Percentiles rank a stretch among this genome's conserved stretches.
Evolutionary conservation across 2,113 vertebrate genomes (phyloP).

Genomic region (Thermophis baileyi): DNA sequence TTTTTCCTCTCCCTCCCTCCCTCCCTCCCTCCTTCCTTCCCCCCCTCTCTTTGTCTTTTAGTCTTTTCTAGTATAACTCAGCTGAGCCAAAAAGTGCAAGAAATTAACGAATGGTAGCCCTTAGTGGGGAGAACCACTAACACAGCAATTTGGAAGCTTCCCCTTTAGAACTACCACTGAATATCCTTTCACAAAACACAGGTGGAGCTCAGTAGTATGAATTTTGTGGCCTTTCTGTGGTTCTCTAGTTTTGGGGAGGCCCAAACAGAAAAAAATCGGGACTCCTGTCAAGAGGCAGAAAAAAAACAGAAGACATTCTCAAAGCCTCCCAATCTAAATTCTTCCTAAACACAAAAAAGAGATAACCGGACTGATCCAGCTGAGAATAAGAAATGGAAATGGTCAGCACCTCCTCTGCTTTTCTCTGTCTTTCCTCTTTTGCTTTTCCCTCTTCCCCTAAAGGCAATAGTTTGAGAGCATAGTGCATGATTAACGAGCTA

Average conservation of each 20-base stretch:
- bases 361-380: neutral
- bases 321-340: neutral
- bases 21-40: too few relatives aligned
- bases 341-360: neutral
- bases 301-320: neutral
- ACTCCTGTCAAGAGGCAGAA: neutral
- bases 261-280: neutral
- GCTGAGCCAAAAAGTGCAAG: neutral
- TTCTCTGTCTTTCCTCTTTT: neutral
- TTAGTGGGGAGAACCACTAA: neutral
- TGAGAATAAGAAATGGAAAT: neutral
- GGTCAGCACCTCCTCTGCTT: neutral
- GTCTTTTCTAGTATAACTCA: neutral
- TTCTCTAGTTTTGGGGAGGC: neutral
- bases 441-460: neutral
- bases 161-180: neutral
- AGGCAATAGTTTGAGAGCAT: neutral
- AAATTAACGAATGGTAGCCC: neutral
- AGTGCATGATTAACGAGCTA: slow-evolving; percentile 1
- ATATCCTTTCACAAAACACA: neutral
- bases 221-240: neutral
- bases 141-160: neutral
- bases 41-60: neutral
- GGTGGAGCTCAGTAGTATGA: neutral
- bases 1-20: neutral